phyloP scores from a whole-genome alignment of 2,888 invertebrate species.

The Macrosoma leucophasiata region DNA sequence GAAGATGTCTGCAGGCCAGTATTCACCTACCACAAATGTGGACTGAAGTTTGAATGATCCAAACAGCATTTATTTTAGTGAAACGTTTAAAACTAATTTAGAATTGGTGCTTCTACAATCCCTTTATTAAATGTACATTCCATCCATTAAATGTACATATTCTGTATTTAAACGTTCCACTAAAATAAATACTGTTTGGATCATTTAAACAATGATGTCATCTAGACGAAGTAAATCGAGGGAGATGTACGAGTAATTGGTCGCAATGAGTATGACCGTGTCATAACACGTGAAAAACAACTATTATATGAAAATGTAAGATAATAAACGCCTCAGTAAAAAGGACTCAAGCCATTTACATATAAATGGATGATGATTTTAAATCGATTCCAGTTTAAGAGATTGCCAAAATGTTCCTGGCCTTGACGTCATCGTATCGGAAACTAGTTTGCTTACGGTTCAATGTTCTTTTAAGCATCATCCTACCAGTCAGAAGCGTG shows the following conservation, averaged over 20 bases:
- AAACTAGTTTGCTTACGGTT: constrained; percentile 66
- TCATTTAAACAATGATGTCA: constrained; percentile 44
- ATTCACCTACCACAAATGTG: no score
- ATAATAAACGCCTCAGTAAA: no score
- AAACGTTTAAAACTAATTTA: no score
- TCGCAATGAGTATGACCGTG: constrained; percentile 31
- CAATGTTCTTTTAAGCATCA: constrained; percentile 42
- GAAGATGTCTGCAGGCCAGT: no score
- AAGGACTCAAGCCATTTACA: no score
- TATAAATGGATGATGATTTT: no score
- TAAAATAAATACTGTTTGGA: not conserved
- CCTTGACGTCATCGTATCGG: constrained; percentile 40
- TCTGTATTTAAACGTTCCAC: no score
- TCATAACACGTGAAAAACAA: constrained; percentile 1
- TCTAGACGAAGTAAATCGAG: constrained; percentile 28
- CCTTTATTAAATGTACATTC: no score
- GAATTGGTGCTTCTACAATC: no score
- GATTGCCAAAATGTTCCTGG: constrained; percentile 30
- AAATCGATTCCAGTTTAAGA: constrained; percentile 6
- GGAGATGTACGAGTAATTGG: constrained; percentile 40
- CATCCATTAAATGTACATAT: no score
- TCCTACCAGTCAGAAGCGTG: constrained; percentile 6
- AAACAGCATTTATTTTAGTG: constrained; percentile 1
- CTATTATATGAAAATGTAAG: no score
- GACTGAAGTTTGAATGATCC: constrained; percentile 20